Conservation (phyloP, 1,140 invertebrate species). For the Cepaea nemoralis region DNA sequence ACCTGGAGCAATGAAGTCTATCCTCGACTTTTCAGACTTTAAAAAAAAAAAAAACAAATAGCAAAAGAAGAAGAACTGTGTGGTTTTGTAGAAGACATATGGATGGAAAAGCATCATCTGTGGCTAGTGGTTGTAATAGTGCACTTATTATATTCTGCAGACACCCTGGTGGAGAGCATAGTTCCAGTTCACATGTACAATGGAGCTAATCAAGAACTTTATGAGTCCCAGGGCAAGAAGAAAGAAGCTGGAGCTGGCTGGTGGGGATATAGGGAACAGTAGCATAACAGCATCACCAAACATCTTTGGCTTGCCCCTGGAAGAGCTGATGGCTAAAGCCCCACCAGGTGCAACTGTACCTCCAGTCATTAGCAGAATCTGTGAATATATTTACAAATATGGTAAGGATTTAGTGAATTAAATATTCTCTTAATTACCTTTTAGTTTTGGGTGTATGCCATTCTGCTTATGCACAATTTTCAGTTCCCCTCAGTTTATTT, state of each 20-base stretch:
- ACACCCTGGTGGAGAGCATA: not conserved
- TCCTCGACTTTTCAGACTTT: too few species aligned
- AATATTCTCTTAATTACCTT: too few species aligned
- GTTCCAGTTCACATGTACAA: constrained; percentile 33
- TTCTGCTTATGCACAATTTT: too few species aligned
- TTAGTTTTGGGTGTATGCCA: too few species aligned
- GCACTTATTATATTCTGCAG: not conserved
- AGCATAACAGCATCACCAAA: constrained; percentile 34
- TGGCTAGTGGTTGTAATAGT: too few species aligned
- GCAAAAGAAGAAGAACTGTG: too few species aligned
- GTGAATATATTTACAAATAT: constrained; percentile 65
- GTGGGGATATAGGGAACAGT: constrained; percentile 4
- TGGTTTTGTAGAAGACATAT: too few species aligned
- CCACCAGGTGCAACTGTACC: constrained; percentile 57
- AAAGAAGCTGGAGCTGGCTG: constrained; percentile 47
- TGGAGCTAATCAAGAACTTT: constrained; percentile 64
- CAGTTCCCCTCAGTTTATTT: too few species aligned
- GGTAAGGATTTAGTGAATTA: constrained; percentile 61
- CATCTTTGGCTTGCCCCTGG: constrained; percentile 68
- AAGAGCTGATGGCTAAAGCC: constrained; percentile 59
- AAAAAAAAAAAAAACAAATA: too few species aligned
- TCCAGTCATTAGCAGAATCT: constrained; percentile 63
- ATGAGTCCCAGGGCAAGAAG: constrained; percentile 62
- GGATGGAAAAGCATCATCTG: too few species aligned
- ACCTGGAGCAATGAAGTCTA: too few species aligned